Evolutionary conservation across 2,113 vertebrate genomes (phyloP).

Genomic region (Fregetta grallaria): DNA sequence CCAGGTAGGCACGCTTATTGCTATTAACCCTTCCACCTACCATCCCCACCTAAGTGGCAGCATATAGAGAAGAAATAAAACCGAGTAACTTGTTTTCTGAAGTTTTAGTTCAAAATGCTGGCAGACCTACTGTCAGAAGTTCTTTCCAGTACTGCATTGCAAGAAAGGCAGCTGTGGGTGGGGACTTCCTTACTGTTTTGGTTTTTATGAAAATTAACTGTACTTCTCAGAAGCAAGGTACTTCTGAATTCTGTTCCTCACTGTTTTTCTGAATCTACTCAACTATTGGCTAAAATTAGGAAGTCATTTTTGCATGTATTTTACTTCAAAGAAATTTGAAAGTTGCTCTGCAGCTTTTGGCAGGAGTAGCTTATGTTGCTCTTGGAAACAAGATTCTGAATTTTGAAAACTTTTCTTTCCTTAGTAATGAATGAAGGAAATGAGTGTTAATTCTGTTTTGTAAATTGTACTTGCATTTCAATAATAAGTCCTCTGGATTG

Average conservation of each 20-base stretch:
- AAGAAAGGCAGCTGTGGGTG: background rate
- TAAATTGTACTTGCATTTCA: background rate
- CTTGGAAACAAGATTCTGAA: background rate
- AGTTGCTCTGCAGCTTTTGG: background rate
- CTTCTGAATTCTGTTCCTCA: background rate
- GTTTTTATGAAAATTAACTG: background rate
- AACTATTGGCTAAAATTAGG: background rate
- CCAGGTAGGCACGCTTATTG: slow-evolving; percentile 74
- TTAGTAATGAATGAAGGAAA: background rate
- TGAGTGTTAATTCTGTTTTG: background rate
- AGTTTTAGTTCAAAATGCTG: background rate
- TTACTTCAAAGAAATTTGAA: background rate
- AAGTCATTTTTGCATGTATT: background rate
- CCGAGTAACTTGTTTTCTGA: background rate
- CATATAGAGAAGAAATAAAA: background rate
- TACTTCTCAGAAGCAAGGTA: background rate
- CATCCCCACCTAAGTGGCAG: rapidly evolving
- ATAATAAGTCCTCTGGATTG: background rate
- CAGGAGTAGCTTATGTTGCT: background rate
- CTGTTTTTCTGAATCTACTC: background rate
- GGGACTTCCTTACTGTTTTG: background rate
- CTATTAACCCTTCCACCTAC: background rate
- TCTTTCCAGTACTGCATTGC: background rate
- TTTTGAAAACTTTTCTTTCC: background rate
- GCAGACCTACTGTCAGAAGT: background rate